These are phyloP conservation scores for Andrena dorsata DNA, from an alignment of 2,888 invertebrate species.

Conservation along the genomic window DNA sequence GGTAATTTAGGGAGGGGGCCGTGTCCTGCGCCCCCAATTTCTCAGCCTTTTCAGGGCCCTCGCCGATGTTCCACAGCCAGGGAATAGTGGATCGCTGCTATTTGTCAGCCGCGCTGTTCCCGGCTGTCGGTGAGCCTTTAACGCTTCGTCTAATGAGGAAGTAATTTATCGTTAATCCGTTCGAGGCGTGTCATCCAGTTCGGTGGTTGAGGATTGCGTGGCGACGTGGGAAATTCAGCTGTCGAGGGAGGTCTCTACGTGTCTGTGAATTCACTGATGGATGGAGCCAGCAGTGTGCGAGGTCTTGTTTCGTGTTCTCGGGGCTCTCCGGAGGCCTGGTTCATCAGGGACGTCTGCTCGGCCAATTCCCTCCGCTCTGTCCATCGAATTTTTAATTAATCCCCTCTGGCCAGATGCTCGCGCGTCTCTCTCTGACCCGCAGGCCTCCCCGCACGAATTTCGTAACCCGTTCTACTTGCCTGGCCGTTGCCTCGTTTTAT, in stretches of 20 bases:
- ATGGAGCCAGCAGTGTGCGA: no score
- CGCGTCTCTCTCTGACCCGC: not conserved
- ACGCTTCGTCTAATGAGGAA: not conserved
- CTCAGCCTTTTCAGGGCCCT: not conserved
- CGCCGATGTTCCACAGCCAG: not conserved
- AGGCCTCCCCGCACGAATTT: constrained; percentile 39
- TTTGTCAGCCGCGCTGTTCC: not conserved
- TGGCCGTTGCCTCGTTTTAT: constrained; percentile 39
- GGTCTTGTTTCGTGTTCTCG: no score
- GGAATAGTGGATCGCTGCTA: not conserved
- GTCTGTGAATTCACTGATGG: not conserved
- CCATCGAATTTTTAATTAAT: constrained; percentile 43
- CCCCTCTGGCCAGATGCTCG: constrained; percentile 51
- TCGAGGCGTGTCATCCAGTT: not conserved
- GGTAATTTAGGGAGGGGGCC: not conserved
- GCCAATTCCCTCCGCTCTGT: constrained; percentile 29
- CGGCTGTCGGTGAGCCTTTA: not conserved
- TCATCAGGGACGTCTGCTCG: not conserved
- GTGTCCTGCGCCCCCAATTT: not conserved
- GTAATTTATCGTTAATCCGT: constrained; percentile 5
- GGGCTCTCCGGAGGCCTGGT: not conserved
- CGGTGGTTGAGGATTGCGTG: constrained; percentile 4
- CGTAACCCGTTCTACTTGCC: constrained; percentile 41
- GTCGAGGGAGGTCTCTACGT: no score
- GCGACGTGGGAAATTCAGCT: no score